Evolutionary conservation across 1,140 invertebrate genomes (phyloP).

Genomic region (Sesamia nonagrioides): DNA sequence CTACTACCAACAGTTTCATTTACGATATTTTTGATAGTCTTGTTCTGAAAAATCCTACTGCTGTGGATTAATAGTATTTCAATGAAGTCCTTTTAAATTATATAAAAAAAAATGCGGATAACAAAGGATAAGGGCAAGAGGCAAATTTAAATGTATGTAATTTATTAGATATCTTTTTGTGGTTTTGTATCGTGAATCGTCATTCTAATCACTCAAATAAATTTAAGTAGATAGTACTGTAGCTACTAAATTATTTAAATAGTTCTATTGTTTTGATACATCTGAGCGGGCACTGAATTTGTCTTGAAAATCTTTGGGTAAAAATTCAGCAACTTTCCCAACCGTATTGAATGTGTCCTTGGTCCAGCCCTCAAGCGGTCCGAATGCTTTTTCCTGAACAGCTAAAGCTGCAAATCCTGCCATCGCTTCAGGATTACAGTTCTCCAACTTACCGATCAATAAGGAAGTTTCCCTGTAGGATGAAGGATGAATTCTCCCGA

Average conservation of each 20-base stretch:
- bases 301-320: constrained; percentile 53
- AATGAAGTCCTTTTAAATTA: no score
- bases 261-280: background rate
- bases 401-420: constrained; percentile 79
- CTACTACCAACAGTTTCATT: no score
- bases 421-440: constrained; percentile 77
- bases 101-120: no score
- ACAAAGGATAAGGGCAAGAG: no score
- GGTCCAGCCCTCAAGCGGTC: constrained; percentile 76
- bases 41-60: no score
- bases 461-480: constrained; percentile 83
- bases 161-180: no score
- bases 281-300: background rate
- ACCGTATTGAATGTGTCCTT: constrained; percentile 65
- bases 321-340: constrained; percentile 71
- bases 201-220: no score
- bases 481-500: constrained; percentile 81
- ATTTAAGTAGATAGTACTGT: background rate
- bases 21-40: no score
- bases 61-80: no score
- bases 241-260: background rate
- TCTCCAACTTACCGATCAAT: constrained; percentile 74
- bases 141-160: no score
- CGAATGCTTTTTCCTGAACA: constrained; percentile 75
- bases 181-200: no score